Evolutionary conservation across 2,888 invertebrate species (phyloP), one percentile per base, ranked within the genome.

Genomic region (Minunthozetes semirufus): DNA sequence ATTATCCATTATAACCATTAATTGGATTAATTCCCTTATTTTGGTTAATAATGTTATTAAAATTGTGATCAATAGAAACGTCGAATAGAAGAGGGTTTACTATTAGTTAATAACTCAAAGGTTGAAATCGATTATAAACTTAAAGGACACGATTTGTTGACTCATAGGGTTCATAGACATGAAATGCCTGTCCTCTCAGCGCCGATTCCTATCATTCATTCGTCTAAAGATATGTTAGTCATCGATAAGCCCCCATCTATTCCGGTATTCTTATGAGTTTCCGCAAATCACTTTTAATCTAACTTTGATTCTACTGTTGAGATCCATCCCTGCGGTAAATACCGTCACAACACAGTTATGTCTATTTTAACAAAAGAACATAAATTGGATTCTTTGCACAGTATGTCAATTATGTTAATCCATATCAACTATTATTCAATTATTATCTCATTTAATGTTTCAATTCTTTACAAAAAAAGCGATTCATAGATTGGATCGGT

Each of bases 211-310:
- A 92, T 99, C 87, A 90, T 99, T 84, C 92, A 93, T 87, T 93
- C 96, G 89, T 94, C 93, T 87, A 94, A 96, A 86, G 95, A 99
- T 88, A 89, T 98, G 87, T 90, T 99, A 87, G 98, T 99, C 87
- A 93, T 98, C 87, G 94, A 98, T 90, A 98, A 98, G 89, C 97
- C 98, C 85, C 93, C 95, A 86, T 97, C 97, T 86, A 94, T 98
- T 88, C 98, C 97, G 86, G 94, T 96, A 13, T 13, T 8, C n/a
- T 17, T 53, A 53, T n/a, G 17, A 59, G 22, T n/a, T 3, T 13
- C 1, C 5, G 6, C 22, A 27, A 27, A 6, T 22, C 1, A 4
- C 25, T 8, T 56, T 9, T 72, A 13, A 25, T 70, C 15, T 63
- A 46, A 22, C 2, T 19, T 19, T 11, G n/a, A 46, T 50, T 4